phyloP scores from a whole-genome alignment of 2,888 invertebrate species.

The Heterodera filipjevi region DNA sequence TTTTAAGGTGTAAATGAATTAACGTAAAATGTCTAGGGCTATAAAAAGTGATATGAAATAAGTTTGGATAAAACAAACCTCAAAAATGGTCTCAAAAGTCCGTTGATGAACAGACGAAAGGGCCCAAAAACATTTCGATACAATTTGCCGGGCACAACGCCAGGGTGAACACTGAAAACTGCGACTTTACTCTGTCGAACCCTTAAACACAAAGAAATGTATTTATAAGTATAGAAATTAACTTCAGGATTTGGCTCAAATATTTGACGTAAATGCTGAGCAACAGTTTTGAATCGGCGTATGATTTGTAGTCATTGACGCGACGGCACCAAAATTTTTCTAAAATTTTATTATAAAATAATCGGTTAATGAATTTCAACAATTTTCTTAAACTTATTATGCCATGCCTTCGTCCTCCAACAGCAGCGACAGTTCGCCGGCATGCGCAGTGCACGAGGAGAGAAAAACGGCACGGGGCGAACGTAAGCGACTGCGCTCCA shows the following conservation, averaged over 20 bases:
- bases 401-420: conserved; percentile 19
- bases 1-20: too few relatives aligned
- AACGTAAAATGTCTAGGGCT: neutral
- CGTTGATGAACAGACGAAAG: conserved; percentile 34
- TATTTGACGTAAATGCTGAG: conserved; percentile 34
- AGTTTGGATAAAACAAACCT: conserved; percentile 23
- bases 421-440: conserved; percentile 32
- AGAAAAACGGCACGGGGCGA: conserved; percentile 38
- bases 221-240: too few relatives aligned
- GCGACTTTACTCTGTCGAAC: conserved; percentile 25
- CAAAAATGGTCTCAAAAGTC: conserved; percentile 30
- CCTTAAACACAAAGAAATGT: neutral
- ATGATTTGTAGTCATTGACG: conserved; percentile 42
- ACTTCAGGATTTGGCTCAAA: conserved; percentile 21
- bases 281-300: conserved; percentile 38
- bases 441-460: conserved; percentile 39
- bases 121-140: conserved; percentile 40
- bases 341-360: too few relatives aligned
- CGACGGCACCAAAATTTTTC: conserved; percentile 33
- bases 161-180: conserved; percentile 39
- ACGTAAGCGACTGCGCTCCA: conserved; percentile 32
- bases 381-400: too few relatives aligned
- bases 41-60: too few relatives aligned
- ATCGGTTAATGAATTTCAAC: too few relatives aligned
- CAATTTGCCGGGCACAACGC: conserved; percentile 38